phyloP scores from a whole-genome alignment of 2,888 invertebrate genomes.

The Noctua fimbriata region DNA sequence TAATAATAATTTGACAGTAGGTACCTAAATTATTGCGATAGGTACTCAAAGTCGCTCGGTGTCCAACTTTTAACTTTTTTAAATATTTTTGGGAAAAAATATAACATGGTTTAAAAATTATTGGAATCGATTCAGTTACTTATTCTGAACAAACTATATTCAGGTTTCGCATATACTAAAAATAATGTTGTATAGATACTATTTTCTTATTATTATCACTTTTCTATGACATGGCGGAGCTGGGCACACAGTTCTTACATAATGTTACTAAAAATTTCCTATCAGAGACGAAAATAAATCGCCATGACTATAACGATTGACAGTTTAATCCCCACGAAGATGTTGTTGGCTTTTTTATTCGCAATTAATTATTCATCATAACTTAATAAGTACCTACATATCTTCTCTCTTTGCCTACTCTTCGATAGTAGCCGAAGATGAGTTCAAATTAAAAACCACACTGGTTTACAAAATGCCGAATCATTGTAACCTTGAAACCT shows the following conservation, averaged over 20 bases:
- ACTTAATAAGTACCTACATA: not conserved
- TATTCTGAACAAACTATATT: too few species aligned
- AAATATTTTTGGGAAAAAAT: too few species aligned
- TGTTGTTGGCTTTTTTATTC: not conserved
- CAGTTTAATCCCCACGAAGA: not conserved
- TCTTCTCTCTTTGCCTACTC: not conserved
- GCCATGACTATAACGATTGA: not conserved
- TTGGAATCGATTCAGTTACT: too few species aligned
- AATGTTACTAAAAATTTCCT: too few species aligned
- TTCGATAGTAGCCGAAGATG: not conserved
- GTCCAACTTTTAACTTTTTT: too few species aligned
- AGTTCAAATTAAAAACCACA: not conserved
- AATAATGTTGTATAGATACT: too few species aligned
- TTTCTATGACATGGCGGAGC: not conserved
- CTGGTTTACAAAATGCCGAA: slow-evolving; percentile 11
- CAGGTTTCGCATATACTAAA: too few species aligned
- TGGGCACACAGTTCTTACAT: too few species aligned
- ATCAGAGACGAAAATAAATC: not conserved
- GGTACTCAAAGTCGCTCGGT: too few species aligned
- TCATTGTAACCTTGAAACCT: slow-evolving; percentile 40
- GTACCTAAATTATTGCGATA: too few species aligned
- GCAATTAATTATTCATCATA: not conserved
- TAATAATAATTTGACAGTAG: too few species aligned
- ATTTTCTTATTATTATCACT: not conserved
- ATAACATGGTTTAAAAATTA: too few species aligned